Conservation (phyloP, 2,888 invertebrate genomes). For the Phaedon cochleariae region DNA sequence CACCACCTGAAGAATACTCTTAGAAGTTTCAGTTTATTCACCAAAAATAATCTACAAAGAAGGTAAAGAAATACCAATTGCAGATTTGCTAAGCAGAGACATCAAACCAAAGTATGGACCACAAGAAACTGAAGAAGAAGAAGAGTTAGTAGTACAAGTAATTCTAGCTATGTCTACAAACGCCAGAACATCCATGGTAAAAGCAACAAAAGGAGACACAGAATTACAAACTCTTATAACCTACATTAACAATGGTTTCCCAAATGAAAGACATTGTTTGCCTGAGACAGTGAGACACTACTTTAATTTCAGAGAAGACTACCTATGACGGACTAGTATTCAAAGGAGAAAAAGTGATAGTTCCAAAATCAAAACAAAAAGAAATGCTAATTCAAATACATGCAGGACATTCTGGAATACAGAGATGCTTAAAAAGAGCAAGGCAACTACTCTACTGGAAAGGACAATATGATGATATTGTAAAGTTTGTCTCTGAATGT, state of each 20-base stretch:
- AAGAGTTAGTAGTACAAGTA: slow-evolving; percentile 33
- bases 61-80: slow-evolving; percentile 44
- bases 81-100: slow-evolving; percentile 39
- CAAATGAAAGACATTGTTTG: background rate
- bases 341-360: slow-evolving; percentile 20
- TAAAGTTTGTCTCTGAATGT: background rate
- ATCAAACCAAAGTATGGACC: slow-evolving; percentile 22
- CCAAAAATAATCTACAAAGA: slow-evolving; percentile 42
- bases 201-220: slow-evolving; percentile 14
- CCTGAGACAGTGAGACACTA: slow-evolving; percentile 3
- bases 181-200: slow-evolving; percentile 13
- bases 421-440: slow-evolving; percentile 10
- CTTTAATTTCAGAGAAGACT: slow-evolving; percentile 19
- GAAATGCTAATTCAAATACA: slow-evolving; percentile 11
- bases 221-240: slow-evolving; percentile 8
- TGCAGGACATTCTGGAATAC: background rate
- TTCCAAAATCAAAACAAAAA: slow-evolving; percentile 17
- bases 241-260: slow-evolving; percentile 9
- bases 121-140: no score
- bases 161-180: slow-evolving; percentile 24
- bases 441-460: slow-evolving; percentile 17
- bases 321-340: slow-evolving; percentile 14
- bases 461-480: slow-evolving; percentile 9
- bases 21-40: slow-evolving; percentile 43
- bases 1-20: slow-evolving; percentile 43